Conservation (phyloP, 2,113 vertebrate genomes). For the Grallaria varia region DNA sequence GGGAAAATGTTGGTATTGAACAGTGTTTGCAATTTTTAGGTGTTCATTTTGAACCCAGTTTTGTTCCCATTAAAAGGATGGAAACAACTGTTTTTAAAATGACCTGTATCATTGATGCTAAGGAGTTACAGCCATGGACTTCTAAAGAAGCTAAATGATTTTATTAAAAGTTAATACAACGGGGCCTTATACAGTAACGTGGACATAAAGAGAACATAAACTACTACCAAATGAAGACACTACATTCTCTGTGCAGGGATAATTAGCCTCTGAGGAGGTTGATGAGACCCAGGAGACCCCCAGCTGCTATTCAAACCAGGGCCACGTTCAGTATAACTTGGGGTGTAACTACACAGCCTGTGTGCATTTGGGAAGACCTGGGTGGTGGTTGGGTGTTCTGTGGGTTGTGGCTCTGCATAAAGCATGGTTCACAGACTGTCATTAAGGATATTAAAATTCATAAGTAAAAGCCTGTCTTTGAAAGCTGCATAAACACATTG, state of each 20-base stretch:
- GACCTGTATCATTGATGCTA: background rate
- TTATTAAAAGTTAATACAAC: constrained; percentile 7
- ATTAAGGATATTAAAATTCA: background rate
- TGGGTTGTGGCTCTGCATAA: background rate
- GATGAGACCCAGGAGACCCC: background rate
- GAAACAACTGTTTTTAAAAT: background rate
- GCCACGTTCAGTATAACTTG: background rate
- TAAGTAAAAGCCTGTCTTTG: background rate
- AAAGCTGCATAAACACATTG: background rate
- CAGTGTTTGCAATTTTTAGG: background rate
- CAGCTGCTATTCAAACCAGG: background rate
- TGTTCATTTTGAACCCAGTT: background rate
- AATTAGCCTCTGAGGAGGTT: background rate
- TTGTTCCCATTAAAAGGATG: background rate
- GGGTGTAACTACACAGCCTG: background rate
- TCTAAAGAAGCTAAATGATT: background rate
- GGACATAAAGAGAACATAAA: background rate
- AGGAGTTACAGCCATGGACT: background rate
- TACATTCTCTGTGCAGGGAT: accelerated
- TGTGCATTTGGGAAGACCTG: background rate
- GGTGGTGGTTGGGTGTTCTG: accelerated
- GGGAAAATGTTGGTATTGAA: background rate
- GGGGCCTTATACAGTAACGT: background rate
- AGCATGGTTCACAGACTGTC: accelerated
- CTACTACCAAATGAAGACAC: background rate